These are phyloP conservation scores for Lepetodrilus schrolli DNA, from an alignment of 2,888 invertebrate species.

Conservation along the genomic window DNA sequence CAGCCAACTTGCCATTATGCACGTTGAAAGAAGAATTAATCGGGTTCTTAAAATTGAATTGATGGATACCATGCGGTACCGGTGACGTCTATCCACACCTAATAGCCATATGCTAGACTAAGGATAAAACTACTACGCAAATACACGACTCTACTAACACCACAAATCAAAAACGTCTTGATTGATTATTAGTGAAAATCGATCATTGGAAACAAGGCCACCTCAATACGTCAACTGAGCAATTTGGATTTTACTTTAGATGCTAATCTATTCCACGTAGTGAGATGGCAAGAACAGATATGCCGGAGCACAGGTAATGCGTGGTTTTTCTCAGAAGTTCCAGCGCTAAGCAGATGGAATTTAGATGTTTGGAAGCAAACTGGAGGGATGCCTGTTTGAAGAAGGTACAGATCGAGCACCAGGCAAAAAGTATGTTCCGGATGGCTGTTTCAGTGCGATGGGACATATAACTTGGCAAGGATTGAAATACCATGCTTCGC, in stretches of 20 bases:
- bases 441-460: not conserved
- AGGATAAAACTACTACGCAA: not conserved
- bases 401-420: not conserved
- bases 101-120: not conserved
- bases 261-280: not conserved
- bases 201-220: not conserved
- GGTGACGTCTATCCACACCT: not conserved
- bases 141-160: no score
- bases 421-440: not conserved
- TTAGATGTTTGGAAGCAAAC: not conserved
- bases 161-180: not conserved
- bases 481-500: not conserved
- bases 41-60: not conserved
- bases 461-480: not conserved
- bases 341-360: not conserved
- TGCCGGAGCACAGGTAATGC: not conserved
- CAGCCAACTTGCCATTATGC: not conserved
- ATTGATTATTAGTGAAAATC: not conserved
- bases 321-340: not conserved
- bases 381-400: not conserved
- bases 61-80: not conserved
- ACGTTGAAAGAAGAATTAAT: conserved; percentile 3
- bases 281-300: not conserved
- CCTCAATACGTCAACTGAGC: not conserved
- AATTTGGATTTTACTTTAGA: not conserved